Evolutionary conservation across 2,797 vertebrate species (phyloP), one percentile per base, ranked within the genome.

Genomic region (Odontamblyopus lacepedii): DNA sequence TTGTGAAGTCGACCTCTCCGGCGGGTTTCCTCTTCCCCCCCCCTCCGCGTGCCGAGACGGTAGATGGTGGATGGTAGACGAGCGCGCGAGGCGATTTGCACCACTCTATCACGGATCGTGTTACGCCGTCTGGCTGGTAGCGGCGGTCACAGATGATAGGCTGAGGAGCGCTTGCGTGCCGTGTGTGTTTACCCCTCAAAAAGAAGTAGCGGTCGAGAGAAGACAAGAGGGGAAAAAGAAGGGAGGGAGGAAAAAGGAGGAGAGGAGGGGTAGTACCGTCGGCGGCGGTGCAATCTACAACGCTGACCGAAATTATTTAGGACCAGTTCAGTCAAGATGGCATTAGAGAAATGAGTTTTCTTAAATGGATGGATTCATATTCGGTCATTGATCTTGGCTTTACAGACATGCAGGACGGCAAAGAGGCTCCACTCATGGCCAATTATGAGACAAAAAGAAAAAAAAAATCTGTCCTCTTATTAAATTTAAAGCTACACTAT

Each of bases 71-170:
- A 88, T 85, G 92, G 91, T 91, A 86, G 91, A 92, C 88, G 89
- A 91, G 78, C 83, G 92, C 90, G 87, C 90, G 75, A 86, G 91
- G 89, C 88, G 92, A 90, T 91, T 89, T 94, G 91, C 93, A 92
- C 72, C 80, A 91, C 92, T 93, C 94, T 91, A 92, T 91, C 92
- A 92, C 89, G 94, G 91, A 92, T 96, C 94, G 85, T 89, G 93
- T 95, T 95, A 93, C 95, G 88, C 91, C 92, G 93, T 92, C 94
- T 90, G 93, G 94, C 94, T 92, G 90, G 90, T 82, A 85, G 88
- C 92, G 77, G 93, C 93, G 87, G 89, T 90, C 93, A 92, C 93
- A 94, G 92, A 91, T 92, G 94, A 96, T 96, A 95, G 95, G 95
- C 95, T 95, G 94, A 89, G 88, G 82, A 91, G 93, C 87, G 62